A percentile compares a stretch with the other conserved stretches of the same genome.
Conservation (phyloP, 2,888 invertebrate genomes). For the Calliopum simillimum region DNA sequence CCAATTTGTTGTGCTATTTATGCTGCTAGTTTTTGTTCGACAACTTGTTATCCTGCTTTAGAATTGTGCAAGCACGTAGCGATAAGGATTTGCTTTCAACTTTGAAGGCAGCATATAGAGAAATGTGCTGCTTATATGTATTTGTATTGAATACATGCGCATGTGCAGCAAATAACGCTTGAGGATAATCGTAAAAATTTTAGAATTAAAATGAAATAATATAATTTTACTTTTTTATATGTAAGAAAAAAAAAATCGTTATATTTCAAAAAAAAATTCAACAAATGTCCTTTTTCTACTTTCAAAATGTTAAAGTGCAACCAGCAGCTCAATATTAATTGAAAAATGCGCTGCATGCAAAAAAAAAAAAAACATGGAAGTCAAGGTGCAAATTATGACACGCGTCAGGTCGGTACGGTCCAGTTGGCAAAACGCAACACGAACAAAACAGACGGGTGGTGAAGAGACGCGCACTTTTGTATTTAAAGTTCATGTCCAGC, state of each 20-base stretch:
- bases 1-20: too few species aligned
- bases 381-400: constrained; percentile 20
- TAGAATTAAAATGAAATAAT: not conserved
- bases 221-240: too few species aligned
- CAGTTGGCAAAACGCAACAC: not conserved
- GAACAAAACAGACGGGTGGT: not conserved
- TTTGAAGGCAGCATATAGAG: not conserved
- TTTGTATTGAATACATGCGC: not conserved
- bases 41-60: constrained; percentile 3
- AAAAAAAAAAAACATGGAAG: not conserved
- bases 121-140: not conserved
- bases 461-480: not conserved
- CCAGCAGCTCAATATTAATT: constrained; percentile 8
- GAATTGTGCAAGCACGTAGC: constrained; percentile 7
- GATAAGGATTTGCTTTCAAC: not conserved
- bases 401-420: not conserved
- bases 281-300: not conserved
- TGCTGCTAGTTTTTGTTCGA: not conserved
- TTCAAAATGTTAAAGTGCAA: not conserved
- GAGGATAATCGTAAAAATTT: constrained; percentile 1
- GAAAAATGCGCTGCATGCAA: too few species aligned
- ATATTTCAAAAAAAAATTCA: not conserved
- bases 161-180: not conserved
- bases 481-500: constrained; percentile 8
- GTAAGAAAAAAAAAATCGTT: too few species aligned